Percentiles rank a stretch among this genome's conserved stretches.
These are phyloP conservation scores for Pipistrellus pygmaeus DNA, from an alignment of 2,797 vertebrate species.

Conservation along the genomic window DNA sequence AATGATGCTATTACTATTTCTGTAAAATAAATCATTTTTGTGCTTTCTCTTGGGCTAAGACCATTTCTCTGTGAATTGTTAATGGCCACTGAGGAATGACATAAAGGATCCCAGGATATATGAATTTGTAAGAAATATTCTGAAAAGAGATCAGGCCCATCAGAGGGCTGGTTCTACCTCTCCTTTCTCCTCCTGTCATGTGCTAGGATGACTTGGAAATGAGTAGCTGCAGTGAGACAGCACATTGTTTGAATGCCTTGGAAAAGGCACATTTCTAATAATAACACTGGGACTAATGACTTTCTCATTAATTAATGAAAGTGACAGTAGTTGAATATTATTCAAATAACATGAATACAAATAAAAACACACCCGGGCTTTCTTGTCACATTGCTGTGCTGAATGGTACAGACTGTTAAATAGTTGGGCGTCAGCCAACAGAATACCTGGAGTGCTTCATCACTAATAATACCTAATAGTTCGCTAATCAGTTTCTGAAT, in stretches of 20 bases:
- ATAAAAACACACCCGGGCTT: slow-evolving; percentile 68
- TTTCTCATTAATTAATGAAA: slow-evolving; percentile 76
- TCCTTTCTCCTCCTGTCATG: neutral
- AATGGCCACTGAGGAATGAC: neutral
- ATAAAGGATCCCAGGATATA: neutral
- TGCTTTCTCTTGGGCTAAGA: neutral
- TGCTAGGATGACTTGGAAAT: slow-evolving; percentile 17
- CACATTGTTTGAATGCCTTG: slow-evolving; percentile 33
- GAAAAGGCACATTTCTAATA: slow-evolving; percentile 59
- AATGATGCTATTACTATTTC: neutral
- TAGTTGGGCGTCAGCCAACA: slow-evolving; percentile 67
- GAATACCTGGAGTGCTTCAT: slow-evolving; percentile 56
- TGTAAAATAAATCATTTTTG: neutral
- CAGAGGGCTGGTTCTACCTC: neutral
- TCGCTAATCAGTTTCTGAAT: neutral
- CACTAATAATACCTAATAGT: slow-evolving; percentile 11
- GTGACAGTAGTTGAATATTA: slow-evolving; percentile 71
- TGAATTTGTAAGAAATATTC: neutral
- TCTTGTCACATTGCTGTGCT: slow-evolving; percentile 25
- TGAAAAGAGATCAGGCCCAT: neutral
- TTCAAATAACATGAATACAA: slow-evolving; percentile 73
- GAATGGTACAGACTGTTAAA: slow-evolving; percentile 63
- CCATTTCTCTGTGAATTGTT: neutral
- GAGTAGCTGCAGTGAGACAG: neutral
- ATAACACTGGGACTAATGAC: slow-evolving; percentile 60